Evolutionary conservation across 2,888 invertebrate species (phyloP).

Genomic region (Leptopterna dolabrata): DNA sequence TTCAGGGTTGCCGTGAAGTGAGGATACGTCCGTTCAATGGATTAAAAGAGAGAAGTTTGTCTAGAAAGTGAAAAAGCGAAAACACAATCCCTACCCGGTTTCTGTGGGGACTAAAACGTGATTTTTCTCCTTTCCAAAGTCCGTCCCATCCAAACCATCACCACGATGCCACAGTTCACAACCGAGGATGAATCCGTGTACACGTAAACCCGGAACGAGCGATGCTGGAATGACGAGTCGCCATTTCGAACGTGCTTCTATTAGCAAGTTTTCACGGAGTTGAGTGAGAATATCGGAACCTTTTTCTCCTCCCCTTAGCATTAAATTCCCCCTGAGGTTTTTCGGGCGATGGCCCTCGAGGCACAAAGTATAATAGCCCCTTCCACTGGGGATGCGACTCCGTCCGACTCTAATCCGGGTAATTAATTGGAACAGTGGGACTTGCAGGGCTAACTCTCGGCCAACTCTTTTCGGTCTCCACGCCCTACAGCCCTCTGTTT

Average conservation of each 20-base stretch:
- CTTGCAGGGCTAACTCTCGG: neutral
- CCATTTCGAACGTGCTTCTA: neutral
- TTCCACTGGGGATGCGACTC: neutral
- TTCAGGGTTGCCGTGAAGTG: no score
- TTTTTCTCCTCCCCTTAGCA: neutral
- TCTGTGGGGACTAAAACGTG: no score
- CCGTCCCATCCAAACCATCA: no score
- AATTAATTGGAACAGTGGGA: conserved; percentile 11
- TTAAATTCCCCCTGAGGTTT: neutral
- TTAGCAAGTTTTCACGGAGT: neutral
- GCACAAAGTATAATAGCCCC: neutral
- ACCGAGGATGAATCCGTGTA: neutral
- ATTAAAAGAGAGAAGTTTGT: no score
- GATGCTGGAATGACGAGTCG: neutral
- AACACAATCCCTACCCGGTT: no score
- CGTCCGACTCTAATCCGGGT: conserved; percentile 2
- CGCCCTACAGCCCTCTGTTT: neutral
- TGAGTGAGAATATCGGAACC: neutral
- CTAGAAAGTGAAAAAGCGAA: no score
- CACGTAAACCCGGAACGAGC: neutral
- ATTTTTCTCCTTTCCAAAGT: no score
- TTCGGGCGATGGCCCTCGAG: neutral
- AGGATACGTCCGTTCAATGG: no score
- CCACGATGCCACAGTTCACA: neutral
- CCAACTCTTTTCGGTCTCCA: neutral